Evolutionary conservation across 2,797 vertebrate genomes (phyloP).

Genomic region (Pelodytes ibericus): DNA sequence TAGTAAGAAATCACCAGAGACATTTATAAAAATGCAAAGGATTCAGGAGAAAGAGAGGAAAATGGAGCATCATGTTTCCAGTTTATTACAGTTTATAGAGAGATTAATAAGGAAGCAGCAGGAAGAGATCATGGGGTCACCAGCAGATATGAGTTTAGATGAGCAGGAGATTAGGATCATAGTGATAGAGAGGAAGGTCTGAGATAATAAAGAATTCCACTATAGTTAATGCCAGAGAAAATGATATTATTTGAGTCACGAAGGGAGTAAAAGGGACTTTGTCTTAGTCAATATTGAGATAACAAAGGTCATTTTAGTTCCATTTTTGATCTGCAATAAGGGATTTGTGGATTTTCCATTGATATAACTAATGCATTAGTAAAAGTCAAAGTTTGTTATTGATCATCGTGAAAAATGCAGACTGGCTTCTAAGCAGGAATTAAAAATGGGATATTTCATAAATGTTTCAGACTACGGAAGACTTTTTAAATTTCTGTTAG

Average conservation of each 20-base stretch:
- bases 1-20: not conserved
- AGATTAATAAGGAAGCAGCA: constrained; percentile 3
- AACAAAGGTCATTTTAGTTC: not conserved
- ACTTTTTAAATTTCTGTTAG: too few species aligned
- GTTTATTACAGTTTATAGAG: not conserved
- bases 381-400: too few species aligned
- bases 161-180: not conserved
- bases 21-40: not conserved
- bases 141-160: not conserved
- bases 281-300: not conserved
- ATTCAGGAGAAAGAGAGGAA: not conserved
- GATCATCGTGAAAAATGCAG: too few species aligned
- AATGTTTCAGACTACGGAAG: too few species aligned
- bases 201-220: not conserved
- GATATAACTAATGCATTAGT: too few species aligned
- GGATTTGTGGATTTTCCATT: not conserved
- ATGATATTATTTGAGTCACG: not conserved
- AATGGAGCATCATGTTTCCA: too few species aligned
- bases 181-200: not conserved
- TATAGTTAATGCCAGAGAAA: not conserved
- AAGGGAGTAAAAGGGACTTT: not conserved
- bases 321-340: not conserved
- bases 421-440: too few species aligned
- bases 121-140: not conserved
- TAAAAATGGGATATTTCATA: too few species aligned